phyloP scores from a whole-genome alignment of 2,888 invertebrate genomes.

The Drosophila recens region DNA sequence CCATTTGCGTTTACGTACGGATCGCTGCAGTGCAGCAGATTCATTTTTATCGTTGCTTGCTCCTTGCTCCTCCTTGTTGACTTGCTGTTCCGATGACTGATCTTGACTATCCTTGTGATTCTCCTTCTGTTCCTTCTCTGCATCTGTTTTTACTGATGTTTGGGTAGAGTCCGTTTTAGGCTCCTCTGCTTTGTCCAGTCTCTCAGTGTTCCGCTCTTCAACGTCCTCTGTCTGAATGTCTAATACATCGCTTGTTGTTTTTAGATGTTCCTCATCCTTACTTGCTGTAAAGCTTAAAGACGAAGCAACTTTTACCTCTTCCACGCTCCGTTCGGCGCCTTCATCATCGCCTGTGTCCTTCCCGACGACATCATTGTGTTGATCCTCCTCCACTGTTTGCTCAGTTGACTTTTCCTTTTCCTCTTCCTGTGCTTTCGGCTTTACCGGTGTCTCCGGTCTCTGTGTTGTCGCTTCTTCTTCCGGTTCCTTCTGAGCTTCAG shows the following conservation, averaged over 20 bases:
- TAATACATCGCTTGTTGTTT: slow-evolving; percentile 79
- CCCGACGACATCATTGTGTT: slow-evolving; percentile 28
- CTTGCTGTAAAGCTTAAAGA: slow-evolving; percentile 70
- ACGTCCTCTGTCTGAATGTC: slow-evolving; percentile 72
- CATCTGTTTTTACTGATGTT: slow-evolving; percentile 39
- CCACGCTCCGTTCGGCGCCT: slow-evolving; percentile 25
- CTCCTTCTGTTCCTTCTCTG: slow-evolving; percentile 55
- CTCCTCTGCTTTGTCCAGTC: slow-evolving; percentile 25
- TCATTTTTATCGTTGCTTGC: slow-evolving; percentile 48
- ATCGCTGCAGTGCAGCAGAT: slow-evolving; percentile 76
- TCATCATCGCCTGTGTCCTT: slow-evolving; percentile 21
- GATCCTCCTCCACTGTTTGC: slow-evolving; percentile 19
- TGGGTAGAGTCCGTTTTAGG: slow-evolving; percentile 27
- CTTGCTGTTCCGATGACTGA: slow-evolving; percentile 10
- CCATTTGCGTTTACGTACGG: slow-evolving; percentile 84
- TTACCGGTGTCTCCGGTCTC: slow-evolving; percentile 8
- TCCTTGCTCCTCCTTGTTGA: slow-evolving; percentile 10
- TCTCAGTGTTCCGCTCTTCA: slow-evolving; percentile 48
- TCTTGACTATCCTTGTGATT: slow-evolving; percentile 41
- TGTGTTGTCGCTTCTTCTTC: not conserved
- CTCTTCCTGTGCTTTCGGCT: slow-evolving; percentile 24
- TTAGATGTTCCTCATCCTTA: slow-evolving; percentile 74
- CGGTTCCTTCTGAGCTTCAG: slow-evolving; percentile 17
- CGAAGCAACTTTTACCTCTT: slow-evolving; percentile 74
- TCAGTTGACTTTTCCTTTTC: slow-evolving; percentile 25